These are phyloP conservation scores for Timandra comae DNA, from an alignment of 2,888 invertebrate species.

Conservation along the genomic window DNA sequence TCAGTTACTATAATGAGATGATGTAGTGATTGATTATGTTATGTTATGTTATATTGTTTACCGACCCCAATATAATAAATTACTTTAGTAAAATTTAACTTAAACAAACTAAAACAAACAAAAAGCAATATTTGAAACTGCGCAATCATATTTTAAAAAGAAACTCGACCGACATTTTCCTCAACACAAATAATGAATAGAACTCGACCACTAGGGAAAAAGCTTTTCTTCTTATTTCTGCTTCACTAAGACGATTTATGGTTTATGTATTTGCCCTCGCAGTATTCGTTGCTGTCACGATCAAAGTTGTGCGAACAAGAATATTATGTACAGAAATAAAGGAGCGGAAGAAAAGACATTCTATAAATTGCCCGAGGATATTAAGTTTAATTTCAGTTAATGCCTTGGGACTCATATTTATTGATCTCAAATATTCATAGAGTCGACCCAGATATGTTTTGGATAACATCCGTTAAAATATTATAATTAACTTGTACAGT, in stretches of 20 bases:
- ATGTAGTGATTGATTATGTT: no score
- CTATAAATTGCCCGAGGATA: slow-evolving; percentile 31
- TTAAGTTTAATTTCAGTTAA: slow-evolving; percentile 27
- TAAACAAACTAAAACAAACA: no score
- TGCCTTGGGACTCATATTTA: slow-evolving; percentile 15
- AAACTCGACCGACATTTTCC: slow-evolving; percentile 22
- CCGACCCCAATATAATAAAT: no score
- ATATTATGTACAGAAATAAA: slow-evolving; percentile 39
- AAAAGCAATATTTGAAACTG: slow-evolving; percentile 15
- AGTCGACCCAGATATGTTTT: slow-evolving; percentile 1
- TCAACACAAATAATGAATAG: slow-evolving; percentile 50
- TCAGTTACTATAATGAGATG: no score
- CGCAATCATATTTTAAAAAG: slow-evolving; percentile 22
- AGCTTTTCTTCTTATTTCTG: slow-evolving; percentile 47
- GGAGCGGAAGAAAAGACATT: slow-evolving; percentile 33
- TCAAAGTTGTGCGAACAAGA: slow-evolving; percentile 48
- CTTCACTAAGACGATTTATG: slow-evolving; percentile 53
- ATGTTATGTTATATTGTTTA: no score
- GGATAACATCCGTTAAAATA: no score
- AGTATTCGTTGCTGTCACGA: slow-evolving; percentile 44
- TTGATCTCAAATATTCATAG: slow-evolving; percentile 16
- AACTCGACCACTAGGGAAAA: slow-evolving; percentile 45
- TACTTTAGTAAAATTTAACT: no score
- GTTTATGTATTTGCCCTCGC: slow-evolving; percentile 63
- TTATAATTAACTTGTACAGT: no score